Conservation (phyloP, 2,113 vertebrate genomes). For the Halcyon senegalensis region DNA sequence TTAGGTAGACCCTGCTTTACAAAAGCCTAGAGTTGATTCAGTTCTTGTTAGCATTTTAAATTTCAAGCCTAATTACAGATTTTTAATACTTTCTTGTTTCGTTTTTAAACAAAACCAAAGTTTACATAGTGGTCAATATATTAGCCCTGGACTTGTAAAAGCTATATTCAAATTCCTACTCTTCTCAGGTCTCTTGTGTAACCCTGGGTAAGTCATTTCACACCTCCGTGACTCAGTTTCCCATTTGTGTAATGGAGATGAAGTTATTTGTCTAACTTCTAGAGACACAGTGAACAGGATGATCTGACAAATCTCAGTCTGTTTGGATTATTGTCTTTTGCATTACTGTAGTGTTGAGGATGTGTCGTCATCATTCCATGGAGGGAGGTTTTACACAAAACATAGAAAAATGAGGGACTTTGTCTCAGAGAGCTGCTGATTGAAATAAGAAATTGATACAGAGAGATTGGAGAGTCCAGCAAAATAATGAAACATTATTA, state of each 20-base stretch:
- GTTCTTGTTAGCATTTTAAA: not conserved
- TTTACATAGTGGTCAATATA: not conserved
- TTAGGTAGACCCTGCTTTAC: not conserved
- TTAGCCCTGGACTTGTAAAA: not conserved
- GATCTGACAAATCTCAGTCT: not conserved
- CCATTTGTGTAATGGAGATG: not conserved
- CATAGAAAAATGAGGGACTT: not conserved
- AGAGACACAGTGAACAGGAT: rapidly evolving
- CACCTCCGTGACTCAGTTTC: not conserved
- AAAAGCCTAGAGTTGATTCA: not conserved
- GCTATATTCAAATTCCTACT: not conserved
- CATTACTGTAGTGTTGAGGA: not conserved
- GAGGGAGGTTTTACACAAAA: not conserved
- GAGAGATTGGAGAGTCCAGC: not conserved
- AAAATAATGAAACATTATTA: not conserved
- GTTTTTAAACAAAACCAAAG: not conserved
- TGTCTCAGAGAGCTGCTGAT: not conserved
- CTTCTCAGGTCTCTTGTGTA: not conserved
- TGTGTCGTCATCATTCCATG: not conserved
- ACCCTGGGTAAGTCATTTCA: not conserved
- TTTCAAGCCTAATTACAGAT: not conserved
- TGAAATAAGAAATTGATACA: not conserved
- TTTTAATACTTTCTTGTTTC: not conserved
- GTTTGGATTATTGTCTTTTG: not conserved
- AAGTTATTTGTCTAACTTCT: not conserved